A percentile compares a stretch with the other conserved stretches of the same genome.
These are phyloP conservation scores for Bujurquina vittata DNA, from an alignment of 2,113 vertebrate genomes.

Conservation along the genomic window DNA sequence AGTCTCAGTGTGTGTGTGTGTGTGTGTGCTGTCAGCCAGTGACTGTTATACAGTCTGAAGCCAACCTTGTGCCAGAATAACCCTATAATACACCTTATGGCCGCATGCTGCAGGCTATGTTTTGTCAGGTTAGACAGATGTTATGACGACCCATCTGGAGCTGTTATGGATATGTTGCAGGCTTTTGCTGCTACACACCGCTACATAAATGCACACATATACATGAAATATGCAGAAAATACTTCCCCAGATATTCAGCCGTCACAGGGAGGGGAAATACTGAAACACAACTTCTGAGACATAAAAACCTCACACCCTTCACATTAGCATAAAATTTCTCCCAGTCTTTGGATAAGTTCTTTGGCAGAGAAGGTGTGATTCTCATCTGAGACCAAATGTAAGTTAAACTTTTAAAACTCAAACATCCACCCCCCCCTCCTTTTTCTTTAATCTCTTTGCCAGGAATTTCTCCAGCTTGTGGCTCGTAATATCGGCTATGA, in stretches of 20 bases:
- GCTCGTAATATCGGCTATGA: not conserved
- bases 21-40: slow-evolving; percentile 27
- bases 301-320: slow-evolving; percentile 25
- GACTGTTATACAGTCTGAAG: slow-evolving; percentile 46
- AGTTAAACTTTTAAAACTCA: slow-evolving; percentile 35
- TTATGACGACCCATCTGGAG: slow-evolving; percentile 57
- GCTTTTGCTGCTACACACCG: slow-evolving; percentile 34
- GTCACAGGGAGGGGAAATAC: not conserved
- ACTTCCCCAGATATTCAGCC: not conserved
- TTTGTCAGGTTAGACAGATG: slow-evolving; percentile 68
- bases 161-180: slow-evolving; percentile 48
- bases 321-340: slow-evolving; percentile 36
- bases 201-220: not conserved
- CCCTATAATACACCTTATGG: slow-evolving; percentile 64
- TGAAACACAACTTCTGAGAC: slow-evolving; percentile 18
- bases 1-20: slow-evolving; percentile 7
- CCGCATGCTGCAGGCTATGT: slow-evolving; percentile 51
- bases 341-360: slow-evolving; percentile 28
- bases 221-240: slow-evolving; percentile 15
- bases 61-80: slow-evolving; percentile 55
- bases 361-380: slow-evolving; percentile 41
- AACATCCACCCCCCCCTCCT: not conserved
- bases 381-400: slow-evolving; percentile 53
- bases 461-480: slow-evolving; percentile 18
- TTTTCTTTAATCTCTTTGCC: slow-evolving; percentile 15